Evolutionary conservation across 1,140 invertebrate genomes (phyloP), one percentile per base, ranked within the genome.

Genomic region (Aphaenogaster rudis): DNA sequence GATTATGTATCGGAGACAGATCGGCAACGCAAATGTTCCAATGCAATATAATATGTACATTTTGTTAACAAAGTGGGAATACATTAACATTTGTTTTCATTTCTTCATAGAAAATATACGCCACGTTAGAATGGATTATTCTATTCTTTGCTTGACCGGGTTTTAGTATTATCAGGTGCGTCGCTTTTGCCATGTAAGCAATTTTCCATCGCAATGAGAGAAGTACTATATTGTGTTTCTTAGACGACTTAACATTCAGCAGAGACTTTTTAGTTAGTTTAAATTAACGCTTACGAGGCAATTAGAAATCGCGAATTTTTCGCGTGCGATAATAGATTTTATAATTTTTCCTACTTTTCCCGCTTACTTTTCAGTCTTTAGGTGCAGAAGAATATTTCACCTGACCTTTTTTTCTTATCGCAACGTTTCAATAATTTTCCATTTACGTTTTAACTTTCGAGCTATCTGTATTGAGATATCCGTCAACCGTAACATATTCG

Each of bases 11-110:
- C 45, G n/a, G 39, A 76, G 59, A 13, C 36, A 64, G 15, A 79
- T 64, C 28, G 17, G 21, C 13, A 67, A 52, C 8, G 42, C 76
- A 45, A 67, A 80, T 39, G n/a, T 42, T 52, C 7, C 33, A 80
- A 21, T 36, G 36, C 13, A 39, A 50, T 61, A 63, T 63, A 57
- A 80, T 52, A 67, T 39, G 13, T 67, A 52, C 33, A 52, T 80
- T 67, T 80, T 52, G 36, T 67, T 52, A 69, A 67, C 11, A 67
- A 15, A 79, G 11, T 21, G 13, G 33, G 17, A 67, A 52, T 39
- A 39, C 17, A 80, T 80, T 80, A 67, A 48, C 42, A 80, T 80
- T 39, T 15, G 13, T 79, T 64, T 79, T 17, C 42, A 79, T 67
- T 80, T 50, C 45, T 79, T 54, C 17, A 28, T 21, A 36, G 36